Evolutionary conservation across 1,140 invertebrate genomes (phyloP), one percentile per base, ranked within the genome.

Genomic region (Tetragonula clypearis): DNA sequence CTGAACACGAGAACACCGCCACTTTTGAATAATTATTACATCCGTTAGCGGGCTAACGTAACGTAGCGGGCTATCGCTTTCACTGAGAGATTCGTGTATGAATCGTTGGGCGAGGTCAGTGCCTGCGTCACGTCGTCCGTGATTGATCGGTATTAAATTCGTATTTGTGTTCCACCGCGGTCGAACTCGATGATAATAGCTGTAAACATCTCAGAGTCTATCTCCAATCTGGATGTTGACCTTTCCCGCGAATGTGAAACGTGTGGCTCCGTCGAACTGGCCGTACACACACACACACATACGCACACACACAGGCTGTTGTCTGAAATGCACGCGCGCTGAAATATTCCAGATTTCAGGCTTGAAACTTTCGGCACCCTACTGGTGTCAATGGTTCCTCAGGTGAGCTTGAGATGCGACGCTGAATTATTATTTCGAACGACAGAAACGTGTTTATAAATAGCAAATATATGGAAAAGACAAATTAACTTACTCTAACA

Each of bases 11-110:
- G 65, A 79, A 68, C 66, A 30, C 66, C 30, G 26, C 26, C 53
- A 41, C 62, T 80, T 71, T 80, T 69, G 78, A 80, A 71, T 71
- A 58, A 71, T 69, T 80, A 80, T 80, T 80, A 69, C 78, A 80
- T 55, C 53, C 30, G 65, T 35, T 49, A 66, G 35, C 19, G 12
- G 41, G 41, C 21, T 21, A 35, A 35, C 35, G 35, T 35, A 68
- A 68, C 66, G 9, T 68, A 68, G 35, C 30, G 30, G 19, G 19
- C 30, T 79, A 56, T 58, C 78, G 66, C 78, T 80, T 80, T 71
- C 66, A 71, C 66, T 80, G 19, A n/a, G 14, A 30, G 8, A 58
- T 41, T 71, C 60, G 60, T 21, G 60, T 65, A 9, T 6, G 19
- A 17, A 26, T 30, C 15, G 35, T 66, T 53, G 60, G 76, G 60